phyloP scores from a whole-genome alignment of 2,113 vertebrate species.

The Scartelaos histophorus region DNA sequence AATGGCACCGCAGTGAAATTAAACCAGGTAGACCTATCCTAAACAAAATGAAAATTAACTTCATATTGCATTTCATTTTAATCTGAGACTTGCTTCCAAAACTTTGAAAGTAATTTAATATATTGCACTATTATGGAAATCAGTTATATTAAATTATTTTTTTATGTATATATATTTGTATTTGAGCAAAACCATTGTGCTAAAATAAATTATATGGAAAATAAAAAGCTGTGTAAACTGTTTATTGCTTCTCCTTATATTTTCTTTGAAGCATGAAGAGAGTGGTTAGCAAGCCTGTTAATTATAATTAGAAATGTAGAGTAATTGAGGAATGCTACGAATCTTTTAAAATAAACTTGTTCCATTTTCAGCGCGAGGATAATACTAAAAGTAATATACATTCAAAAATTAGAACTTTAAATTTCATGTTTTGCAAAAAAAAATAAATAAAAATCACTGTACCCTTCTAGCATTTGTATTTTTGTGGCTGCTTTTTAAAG shows the following conservation, averaged over 20 bases:
- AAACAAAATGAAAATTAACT: slow-evolving; percentile 17
- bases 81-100: neutral
- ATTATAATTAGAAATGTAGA: neutral
- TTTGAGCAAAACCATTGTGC: too few relatives aligned
- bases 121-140: neutral
- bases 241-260: too few relatives aligned
- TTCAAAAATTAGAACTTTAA: too few relatives aligned
- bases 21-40: slow-evolving; percentile 27
- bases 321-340: neutral
- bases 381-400: too few relatives aligned
- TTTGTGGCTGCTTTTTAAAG: neutral
- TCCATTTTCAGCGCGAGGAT: neutral
- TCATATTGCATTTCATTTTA: neutral
- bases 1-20: slow-evolving; percentile 41
- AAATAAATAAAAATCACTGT: too few relatives aligned
- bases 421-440: too few relatives aligned
- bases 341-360: neutral
- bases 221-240: too few relatives aligned
- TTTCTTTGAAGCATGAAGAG: too few relatives aligned
- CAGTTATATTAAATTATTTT: neutral
- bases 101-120: neutral
- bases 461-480: neutral
- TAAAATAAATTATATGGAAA: too few relatives aligned
- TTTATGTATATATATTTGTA: too few relatives aligned
- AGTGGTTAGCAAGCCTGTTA: too few relatives aligned